Conservation (phyloP, 2,797 vertebrate genomes). For the Orestias chungarensis region DNA sequence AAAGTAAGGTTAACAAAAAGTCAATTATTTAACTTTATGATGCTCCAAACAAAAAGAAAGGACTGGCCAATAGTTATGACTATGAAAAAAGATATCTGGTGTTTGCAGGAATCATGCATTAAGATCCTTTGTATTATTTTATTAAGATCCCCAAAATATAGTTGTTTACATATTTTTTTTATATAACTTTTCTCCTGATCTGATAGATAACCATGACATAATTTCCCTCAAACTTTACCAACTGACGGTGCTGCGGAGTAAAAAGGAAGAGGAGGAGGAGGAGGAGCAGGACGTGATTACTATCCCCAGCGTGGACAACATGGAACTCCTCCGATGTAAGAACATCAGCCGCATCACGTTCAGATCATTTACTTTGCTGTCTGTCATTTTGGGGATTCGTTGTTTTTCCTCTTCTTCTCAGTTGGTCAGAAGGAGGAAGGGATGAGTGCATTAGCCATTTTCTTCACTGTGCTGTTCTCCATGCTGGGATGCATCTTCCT, state of each 20-base stretch:
- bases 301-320: slow-evolving; percentile 91
- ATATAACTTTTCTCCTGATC: slow-evolving; percentile 3
- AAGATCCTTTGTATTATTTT: too few relatives aligned
- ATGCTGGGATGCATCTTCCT: slow-evolving; percentile 90
- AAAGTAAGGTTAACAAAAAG: too few relatives aligned
- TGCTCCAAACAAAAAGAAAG: too few relatives aligned
- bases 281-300: slow-evolving; percentile 88
- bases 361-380: neutral
- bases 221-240: slow-evolving; percentile 95
- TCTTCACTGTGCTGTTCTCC: slow-evolving; percentile 91
- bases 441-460: slow-evolving; percentile 88
- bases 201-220: slow-evolving; percentile 92
- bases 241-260: slow-evolving; percentile 86
- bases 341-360: neutral
- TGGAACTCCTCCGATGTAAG: slow-evolving; percentile 85
- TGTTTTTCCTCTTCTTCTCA: slow-evolving; percentile 47
- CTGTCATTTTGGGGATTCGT: neutral
- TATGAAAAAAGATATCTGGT: too few relatives aligned
- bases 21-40: too few relatives aligned
- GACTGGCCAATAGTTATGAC: too few relatives aligned
- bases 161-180: neutral
- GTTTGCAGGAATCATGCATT: too few relatives aligned
- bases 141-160: too few relatives aligned
- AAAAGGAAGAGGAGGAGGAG: slow-evolving; percentile 84
- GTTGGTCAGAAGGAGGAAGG: slow-evolving; percentile 77